Conservation (phyloP, 2,888 invertebrate genomes). For the Dryococelus australis region DNA sequence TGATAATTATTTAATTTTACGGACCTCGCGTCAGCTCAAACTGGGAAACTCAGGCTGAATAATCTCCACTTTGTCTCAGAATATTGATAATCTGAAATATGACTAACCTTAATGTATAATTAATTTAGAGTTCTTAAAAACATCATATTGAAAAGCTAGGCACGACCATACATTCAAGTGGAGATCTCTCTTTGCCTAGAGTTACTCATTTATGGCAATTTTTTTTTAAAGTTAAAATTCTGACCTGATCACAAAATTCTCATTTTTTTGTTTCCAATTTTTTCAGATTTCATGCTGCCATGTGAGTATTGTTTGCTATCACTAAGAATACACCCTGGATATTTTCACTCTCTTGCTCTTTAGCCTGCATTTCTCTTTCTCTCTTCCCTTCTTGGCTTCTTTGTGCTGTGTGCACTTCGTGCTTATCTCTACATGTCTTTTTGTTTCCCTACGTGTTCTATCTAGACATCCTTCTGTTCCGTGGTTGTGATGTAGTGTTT, state of each 20-base stretch:
- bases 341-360: slow-evolving; percentile 9
- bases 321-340: slow-evolving; percentile 1
- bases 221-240: background rate
- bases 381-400: background rate
- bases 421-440: slow-evolving; percentile 1
- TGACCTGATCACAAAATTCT: background rate
- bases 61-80: background rate
- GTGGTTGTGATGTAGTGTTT: slow-evolving; percentile 9
- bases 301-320: background rate
- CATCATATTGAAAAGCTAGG: too few relatives aligned
- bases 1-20: background rate
- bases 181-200: background rate
- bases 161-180: too few relatives aligned
- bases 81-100: background rate
- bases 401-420: background rate
- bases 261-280: slow-evolving; percentile 16
- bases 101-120: background rate
- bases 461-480: background rate
- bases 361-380: background rate
- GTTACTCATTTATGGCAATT: background rate
- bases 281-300: slow-evolving; percentile 11
- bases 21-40: background rate
- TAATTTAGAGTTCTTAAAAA: background rate
- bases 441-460: background rate
- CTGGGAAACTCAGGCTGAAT: background rate